Evolutionary conservation across 2,113 vertebrate genomes (phyloP).

Genomic region (Corvus hawaiiensis): DNA sequence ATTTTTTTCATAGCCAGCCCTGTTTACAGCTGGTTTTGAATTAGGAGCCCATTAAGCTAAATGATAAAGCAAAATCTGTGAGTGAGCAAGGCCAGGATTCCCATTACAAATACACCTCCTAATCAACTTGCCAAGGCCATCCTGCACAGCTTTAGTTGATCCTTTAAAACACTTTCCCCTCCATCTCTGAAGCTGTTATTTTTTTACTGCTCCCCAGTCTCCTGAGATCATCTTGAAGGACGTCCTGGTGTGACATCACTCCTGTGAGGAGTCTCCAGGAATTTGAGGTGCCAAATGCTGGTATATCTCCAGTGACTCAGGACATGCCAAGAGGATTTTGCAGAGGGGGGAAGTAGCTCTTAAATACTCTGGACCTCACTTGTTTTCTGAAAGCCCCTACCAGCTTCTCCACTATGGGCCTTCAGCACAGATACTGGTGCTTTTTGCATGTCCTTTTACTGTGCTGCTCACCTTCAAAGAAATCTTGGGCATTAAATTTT

Average conservation of each 20-base stretch:
- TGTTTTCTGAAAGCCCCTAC: conserved; percentile 10
- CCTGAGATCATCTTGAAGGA: background rate
- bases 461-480: conserved; percentile 29
- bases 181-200: background rate
- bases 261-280: background rate
- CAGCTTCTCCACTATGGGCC: background rate
- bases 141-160: background rate
- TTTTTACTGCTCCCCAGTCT: background rate
- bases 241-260: background rate
- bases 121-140: conserved; percentile 14
- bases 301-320: background rate
- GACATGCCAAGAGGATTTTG: background rate
- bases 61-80: conserved; percentile 45
- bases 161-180: background rate
- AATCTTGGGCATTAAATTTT: background rate
- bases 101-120: background rate
- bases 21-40: conserved; percentile 40
- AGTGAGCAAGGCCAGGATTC: conserved; percentile 24
- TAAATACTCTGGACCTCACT: background rate
- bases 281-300: background rate
- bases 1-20: conserved; percentile 25
- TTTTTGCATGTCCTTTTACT: background rate
- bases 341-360: background rate
- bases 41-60: conserved; percentile 48
- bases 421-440: background rate